phyloP scores from a whole-genome alignment of 2,888 invertebrate species.

The Rhagonycha lutea region DNA sequence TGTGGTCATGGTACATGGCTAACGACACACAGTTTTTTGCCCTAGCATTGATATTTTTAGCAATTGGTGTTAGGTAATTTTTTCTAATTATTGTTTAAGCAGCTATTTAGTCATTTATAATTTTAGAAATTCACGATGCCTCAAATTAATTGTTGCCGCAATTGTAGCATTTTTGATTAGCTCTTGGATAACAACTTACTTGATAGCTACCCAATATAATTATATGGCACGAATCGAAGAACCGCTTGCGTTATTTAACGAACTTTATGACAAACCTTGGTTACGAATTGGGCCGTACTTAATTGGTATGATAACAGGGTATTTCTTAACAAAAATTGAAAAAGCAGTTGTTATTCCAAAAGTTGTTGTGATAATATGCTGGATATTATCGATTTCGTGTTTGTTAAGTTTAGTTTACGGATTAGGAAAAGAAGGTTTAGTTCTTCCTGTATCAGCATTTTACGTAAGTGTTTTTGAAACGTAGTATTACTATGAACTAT shows the following conservation, averaged over 20 bases:
- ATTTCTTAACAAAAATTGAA: constrained; percentile 70
- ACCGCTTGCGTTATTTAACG: constrained; percentile 82
- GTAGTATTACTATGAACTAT: background rate
- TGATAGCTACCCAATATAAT: constrained; percentile 74
- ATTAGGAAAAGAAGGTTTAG: constrained; percentile 68
- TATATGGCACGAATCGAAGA: constrained; percentile 77
- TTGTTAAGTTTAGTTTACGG: constrained; percentile 70
- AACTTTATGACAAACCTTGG: constrained; percentile 85
- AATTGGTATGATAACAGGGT: constrained; percentile 77
- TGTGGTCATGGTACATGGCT: constrained; percentile 84
- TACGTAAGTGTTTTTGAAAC: constrained; percentile 65
- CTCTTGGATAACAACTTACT: constrained; percentile 77
- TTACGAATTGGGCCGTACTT: constrained; percentile 79
- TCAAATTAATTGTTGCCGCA: constrained; percentile 64
- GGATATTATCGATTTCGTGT: constrained; percentile 64
- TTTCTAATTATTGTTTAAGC: background rate
- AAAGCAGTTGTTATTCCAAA: constrained; percentile 65
- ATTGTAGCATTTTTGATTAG: constrained; percentile 66
- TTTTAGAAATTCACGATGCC: constrained; percentile 59
- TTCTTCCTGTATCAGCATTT: constrained; percentile 69
- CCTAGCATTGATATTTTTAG: constrained; percentile 67
- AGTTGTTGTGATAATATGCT: constrained; percentile 62
- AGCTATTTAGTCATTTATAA: constrained; percentile 2
- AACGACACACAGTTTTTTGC: constrained; percentile 81
- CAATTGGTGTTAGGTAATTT: constrained; percentile 67